Conservation (phyloP, 2,888 invertebrate genomes). For the Conistra vaccinii region DNA sequence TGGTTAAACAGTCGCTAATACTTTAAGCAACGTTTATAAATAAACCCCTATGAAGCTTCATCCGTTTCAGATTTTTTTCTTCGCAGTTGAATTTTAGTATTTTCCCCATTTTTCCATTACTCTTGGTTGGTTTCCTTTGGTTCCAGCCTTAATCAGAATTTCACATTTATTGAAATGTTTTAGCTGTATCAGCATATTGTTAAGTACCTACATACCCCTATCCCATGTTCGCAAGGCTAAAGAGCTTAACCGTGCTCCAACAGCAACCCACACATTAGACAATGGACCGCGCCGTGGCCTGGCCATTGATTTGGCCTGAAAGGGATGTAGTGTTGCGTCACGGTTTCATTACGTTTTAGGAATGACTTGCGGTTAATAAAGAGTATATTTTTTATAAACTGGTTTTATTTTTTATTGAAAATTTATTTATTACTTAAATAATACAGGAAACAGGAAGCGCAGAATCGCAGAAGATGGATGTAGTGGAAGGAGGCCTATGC, state of each 20-base stretch:
- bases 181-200: constrained; percentile 1
- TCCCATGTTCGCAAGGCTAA: constrained; percentile 31
- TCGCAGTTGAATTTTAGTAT: not conserved
- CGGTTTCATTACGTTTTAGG: constrained; percentile 13
- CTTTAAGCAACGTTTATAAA: too few species aligned
- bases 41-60: not conserved
- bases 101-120: not conserved
- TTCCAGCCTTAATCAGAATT: not conserved
- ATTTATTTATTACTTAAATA: not conserved
- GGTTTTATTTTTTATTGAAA: not conserved
- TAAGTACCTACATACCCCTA: not conserved
- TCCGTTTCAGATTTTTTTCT: not conserved
- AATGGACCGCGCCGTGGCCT: constrained; percentile 13
- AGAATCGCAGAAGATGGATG: not conserved
- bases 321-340: constrained; percentile 39
- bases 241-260: constrained; percentile 47
- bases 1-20: too few species aligned
- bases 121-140: not conserved
- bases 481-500: not conserved
- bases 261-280: constrained; percentile 41
- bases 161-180: constrained; percentile 9
- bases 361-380: constrained; percentile 31
- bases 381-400: not conserved
- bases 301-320: constrained; percentile 38
- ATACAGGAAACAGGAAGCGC: not conserved